Conservation (phyloP, 2,888 invertebrate genomes). For the Pollenia amentaria region DNA sequence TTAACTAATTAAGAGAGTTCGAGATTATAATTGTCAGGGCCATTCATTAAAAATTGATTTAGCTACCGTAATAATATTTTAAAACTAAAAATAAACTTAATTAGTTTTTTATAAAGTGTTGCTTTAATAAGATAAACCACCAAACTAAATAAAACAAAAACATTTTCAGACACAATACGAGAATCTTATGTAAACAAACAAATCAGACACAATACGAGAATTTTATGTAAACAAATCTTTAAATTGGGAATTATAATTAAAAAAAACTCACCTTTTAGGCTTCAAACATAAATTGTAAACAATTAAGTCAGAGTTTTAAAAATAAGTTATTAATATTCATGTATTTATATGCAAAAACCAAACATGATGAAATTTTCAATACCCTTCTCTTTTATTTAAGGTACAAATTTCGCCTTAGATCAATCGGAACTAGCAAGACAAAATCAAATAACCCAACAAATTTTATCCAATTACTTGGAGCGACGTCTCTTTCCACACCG, state of each 20-base stretch:
- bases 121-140: neutral
- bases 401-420: constrained; percentile 79
- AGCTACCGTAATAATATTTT: constrained; percentile 1
- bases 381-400: constrained; percentile 6
- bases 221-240: neutral
- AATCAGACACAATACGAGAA: neutral
- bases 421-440: constrained; percentile 89
- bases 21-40: constrained; percentile 29
- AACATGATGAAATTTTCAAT: neutral
- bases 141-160: neutral
- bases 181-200: neutral
- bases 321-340: neutral
- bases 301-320: neutral
- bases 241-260: neutral
- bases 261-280: neutral
- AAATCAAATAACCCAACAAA: constrained; percentile 91
- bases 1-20: neutral
- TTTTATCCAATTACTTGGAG: constrained; percentile 90
- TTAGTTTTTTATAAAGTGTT: neutral
- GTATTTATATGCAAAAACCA: neutral
- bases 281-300: neutral
- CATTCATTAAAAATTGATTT: constrained; percentile 15
- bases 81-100: neutral
- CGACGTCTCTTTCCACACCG: constrained; percentile 88
- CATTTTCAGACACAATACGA: neutral